phyloP scores from a whole-genome alignment of 2,113 vertebrate species.

The Amphiprion ocellaris region DNA sequence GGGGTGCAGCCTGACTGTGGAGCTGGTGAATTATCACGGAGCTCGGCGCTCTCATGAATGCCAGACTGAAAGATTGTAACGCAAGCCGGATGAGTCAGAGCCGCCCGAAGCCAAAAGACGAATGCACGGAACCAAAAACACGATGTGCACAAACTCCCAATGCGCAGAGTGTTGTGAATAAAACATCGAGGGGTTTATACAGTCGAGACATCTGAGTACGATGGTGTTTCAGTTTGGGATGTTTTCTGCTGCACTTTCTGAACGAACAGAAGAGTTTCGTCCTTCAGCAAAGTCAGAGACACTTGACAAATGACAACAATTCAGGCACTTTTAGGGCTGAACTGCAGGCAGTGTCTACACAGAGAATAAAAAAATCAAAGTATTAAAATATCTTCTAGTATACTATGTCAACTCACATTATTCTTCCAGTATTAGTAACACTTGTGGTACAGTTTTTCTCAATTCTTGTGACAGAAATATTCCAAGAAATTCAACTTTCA shows the following conservation, averaged over 20 bases:
- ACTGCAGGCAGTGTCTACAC: too few relatives aligned
- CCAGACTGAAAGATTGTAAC: constrained; percentile 46
- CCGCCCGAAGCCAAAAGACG: constrained; percentile 43
- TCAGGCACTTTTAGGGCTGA: too few relatives aligned
- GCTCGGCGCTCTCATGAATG: constrained; percentile 23
- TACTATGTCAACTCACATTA: too few relatives aligned
- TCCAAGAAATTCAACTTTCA: too few relatives aligned
- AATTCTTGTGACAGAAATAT: too few relatives aligned
- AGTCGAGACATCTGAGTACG: not conserved
- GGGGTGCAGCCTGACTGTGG: constrained; percentile 6
- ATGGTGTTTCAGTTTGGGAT: not conserved
- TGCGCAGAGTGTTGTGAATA: constrained; percentile 34
- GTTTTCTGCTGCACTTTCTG: not conserved
- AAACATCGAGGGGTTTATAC: constrained; percentile 12
- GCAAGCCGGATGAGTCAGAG: constrained; percentile 59
- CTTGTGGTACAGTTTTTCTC: too few relatives aligned
- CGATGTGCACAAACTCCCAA: constrained; percentile 17
- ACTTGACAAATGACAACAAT: not conserved
- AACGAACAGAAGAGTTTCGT: not conserved
- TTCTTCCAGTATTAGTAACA: too few relatives aligned
- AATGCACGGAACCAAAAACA: constrained; percentile 39
- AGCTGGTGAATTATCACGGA: constrained; percentile 41
- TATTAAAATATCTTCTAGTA: too few relatives aligned
- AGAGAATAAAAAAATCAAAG: too few relatives aligned
- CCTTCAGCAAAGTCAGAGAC: not conserved